These are phyloP conservation scores for Drosophila kambysellisi DNA, from an alignment of 2,888 invertebrate genomes.

Conservation along the genomic window DNA sequence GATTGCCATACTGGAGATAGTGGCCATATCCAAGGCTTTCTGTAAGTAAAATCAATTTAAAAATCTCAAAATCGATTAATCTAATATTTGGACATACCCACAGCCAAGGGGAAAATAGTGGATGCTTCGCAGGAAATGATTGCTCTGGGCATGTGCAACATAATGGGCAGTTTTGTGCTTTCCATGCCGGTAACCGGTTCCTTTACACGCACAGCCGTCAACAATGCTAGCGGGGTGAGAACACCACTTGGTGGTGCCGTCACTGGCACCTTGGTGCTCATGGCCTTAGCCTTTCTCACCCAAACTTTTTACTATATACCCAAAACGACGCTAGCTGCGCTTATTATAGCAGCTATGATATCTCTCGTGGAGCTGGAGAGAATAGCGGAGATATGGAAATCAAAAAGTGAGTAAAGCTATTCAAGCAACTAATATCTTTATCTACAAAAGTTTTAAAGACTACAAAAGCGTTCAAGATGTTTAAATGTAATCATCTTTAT, in stretches of 20 bases:
- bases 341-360: conserved; percentile 96
- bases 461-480: neutral
- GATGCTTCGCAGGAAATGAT: conserved; percentile 97
- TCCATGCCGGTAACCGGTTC: conserved; percentile 96
- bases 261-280: conserved; percentile 91
- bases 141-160: conserved; percentile 93
- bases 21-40: conserved; percentile 92
- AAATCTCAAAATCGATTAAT: neutral
- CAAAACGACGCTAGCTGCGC: conserved; percentile 93
- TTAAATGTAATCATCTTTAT: neutral
- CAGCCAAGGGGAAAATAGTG: conserved; percentile 91
- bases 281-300: conserved; percentile 92
- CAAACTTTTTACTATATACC: conserved; percentile 95
- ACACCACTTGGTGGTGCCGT: conserved; percentile 93
- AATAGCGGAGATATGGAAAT: conserved; percentile 90
- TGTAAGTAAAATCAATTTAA: conserved; percentile 86
- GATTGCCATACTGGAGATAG: conserved; percentile 90
- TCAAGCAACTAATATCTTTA: neutral
- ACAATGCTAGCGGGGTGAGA: conserved; percentile 95
- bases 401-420: conserved; percentile 88
- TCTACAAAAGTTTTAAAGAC: neutral
- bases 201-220: conserved; percentile 95
- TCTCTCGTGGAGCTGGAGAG: conserved; percentile 91
- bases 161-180: conserved; percentile 92
- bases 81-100: conserved; percentile 30